Conservation (phyloP, 1,140 invertebrate genomes). For the Hermetia illucens region DNA sequence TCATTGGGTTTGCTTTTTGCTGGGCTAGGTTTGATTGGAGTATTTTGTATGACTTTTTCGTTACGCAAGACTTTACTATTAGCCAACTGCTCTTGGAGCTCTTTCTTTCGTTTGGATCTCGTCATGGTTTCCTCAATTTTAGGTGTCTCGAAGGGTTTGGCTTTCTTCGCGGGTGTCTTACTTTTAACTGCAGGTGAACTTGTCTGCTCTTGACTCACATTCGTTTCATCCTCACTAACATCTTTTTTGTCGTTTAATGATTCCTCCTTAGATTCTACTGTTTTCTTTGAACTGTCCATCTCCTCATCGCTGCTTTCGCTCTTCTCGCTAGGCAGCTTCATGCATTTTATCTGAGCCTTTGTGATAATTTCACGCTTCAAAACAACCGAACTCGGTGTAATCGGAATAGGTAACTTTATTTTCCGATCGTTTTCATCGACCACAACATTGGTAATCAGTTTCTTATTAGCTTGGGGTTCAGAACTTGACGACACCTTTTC, state of each 20-base stretch:
- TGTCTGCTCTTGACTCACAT: not conserved
- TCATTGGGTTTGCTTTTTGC: conserved; percentile 5
- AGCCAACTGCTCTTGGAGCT: conserved; percentile 23
- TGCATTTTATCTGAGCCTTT: not conserved
- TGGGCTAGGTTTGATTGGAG: not conserved
- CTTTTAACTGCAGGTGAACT: not conserved
- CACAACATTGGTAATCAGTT: too few relatives aligned
- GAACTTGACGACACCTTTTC: too few relatives aligned
- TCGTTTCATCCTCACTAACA: not conserved
- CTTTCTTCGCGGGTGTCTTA: not conserved
- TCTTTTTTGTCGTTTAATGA: too few relatives aligned
- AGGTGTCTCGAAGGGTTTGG: not conserved
- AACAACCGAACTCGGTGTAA: too few relatives aligned
- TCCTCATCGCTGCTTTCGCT: not conserved
- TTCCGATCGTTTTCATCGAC: too few relatives aligned
- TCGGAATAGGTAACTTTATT: too few relatives aligned
- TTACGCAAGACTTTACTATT: conserved; percentile 28
- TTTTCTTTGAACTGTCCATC: conserved; percentile 3
- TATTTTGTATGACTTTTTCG: conserved; percentile 23
- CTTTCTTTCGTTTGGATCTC: conserved; percentile 24
- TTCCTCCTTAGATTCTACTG: conserved; percentile 3
- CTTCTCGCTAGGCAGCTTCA: not conserved
- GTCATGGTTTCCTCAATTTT: conserved; percentile 23
- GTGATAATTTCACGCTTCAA: not conserved
- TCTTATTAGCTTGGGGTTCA: too few relatives aligned